Percentiles rank a stretch among this genome's conserved stretches.
Evolutionary conservation across 2,797 vertebrate genomes (phyloP).

Genomic region (Pangasius larnaudii): DNA sequence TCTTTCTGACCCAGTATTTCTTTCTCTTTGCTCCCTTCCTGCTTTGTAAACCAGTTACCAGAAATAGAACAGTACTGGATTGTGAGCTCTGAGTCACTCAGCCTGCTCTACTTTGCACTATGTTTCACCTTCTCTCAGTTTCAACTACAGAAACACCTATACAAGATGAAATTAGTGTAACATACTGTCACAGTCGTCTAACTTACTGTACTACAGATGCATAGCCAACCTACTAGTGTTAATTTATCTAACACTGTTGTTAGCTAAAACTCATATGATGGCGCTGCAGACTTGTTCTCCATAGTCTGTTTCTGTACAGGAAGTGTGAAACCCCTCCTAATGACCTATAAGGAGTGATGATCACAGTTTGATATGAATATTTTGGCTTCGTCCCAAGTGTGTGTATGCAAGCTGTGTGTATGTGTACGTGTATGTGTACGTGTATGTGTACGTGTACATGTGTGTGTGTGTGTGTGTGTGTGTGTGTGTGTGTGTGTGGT

Average conservation of each 20-base stretch:
- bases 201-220: background rate
- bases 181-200: background rate
- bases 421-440: background rate
- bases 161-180: background rate
- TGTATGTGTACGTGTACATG: too few species aligned
- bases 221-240: background rate
- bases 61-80: background rate
- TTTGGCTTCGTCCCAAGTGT: background rate
- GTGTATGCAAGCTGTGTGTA: background rate
- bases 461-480: background rate
- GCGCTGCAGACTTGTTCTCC: background rate
- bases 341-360: background rate
- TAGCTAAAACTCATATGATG: background rate
- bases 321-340: background rate
- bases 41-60: background rate
- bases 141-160: background rate
- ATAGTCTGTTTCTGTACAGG: background rate
- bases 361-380: background rate
- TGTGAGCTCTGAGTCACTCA: background rate
- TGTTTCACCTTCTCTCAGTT: background rate
- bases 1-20: background rate
- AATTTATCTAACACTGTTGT: background rate
- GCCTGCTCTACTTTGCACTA: background rate
- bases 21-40: background rate
- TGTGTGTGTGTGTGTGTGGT: conserved; percentile 1